Conservation (phyloP, 1,140 invertebrate species). For the Telenomus remus region DNA sequence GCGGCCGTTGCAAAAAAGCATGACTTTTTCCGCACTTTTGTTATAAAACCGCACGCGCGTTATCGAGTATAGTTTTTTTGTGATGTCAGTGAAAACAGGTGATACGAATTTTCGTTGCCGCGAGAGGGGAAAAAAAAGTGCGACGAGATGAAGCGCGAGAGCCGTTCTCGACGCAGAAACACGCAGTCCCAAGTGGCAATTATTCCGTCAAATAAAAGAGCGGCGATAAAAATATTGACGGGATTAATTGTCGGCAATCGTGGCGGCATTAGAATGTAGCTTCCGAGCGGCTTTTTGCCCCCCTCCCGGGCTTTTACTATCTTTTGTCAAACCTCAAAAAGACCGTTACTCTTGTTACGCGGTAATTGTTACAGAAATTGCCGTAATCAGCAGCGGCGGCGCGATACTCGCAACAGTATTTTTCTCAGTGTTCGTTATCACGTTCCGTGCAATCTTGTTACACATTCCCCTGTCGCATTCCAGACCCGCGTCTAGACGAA, state of each 20-base stretch:
- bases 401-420: conserved; percentile 44
- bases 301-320: conserved; percentile 23
- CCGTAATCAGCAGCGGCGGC: conserved; percentile 46
- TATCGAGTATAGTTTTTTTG: no score
- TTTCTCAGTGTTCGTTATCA: conserved; percentile 57
- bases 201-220: conserved; percentile 19
- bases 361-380: conserved; percentile 51
- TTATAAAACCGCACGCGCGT: neutral
- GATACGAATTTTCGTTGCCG: neutral
- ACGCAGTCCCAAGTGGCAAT: conserved; percentile 14
- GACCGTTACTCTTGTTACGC: conserved; percentile 47
- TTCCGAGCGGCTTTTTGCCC: conserved; percentile 37
- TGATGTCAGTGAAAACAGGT: neutral
- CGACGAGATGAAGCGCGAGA: neutral
- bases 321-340: conserved; percentile 38
- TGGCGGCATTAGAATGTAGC: conserved; percentile 36
- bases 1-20: neutral
- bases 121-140: no score
- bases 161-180: conserved; percentile 1
- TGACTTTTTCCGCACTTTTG: neutral
- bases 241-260: conserved; percentile 34
- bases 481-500: conserved; percentile 35
- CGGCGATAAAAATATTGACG: conserved; percentile 21
- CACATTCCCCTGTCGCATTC: conserved; percentile 56
- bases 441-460: conserved; percentile 58